Conservation (phyloP, 2,888 invertebrate species). For the Platycheirus rosarum region DNA sequence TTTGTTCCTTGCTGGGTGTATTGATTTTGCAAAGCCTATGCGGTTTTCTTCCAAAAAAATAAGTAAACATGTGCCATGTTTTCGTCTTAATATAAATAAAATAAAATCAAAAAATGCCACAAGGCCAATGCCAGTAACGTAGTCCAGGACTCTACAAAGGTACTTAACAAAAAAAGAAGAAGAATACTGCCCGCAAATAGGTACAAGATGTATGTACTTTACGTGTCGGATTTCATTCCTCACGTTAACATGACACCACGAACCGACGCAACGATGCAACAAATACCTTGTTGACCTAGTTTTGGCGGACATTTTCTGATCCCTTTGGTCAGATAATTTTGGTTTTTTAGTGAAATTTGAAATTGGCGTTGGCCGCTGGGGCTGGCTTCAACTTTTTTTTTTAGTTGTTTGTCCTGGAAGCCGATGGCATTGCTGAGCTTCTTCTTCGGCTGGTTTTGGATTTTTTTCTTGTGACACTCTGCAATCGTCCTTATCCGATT, state of each 20-base stretch:
- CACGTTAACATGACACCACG: slow-evolving; percentile 71
- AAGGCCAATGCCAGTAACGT: slow-evolving; percentile 60
- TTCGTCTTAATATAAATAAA: no score
- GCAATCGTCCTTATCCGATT: slow-evolving; percentile 60
- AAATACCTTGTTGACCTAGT: slow-evolving; percentile 70
- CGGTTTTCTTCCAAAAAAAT: no score
- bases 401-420: slow-evolving; percentile 29
- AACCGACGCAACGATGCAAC: slow-evolving; percentile 12
- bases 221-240: slow-evolving; percentile 73
- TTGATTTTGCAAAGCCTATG: no score
- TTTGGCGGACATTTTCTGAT: slow-evolving; percentile 61
- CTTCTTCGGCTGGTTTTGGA: neutral
- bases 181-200: slow-evolving; percentile 2
- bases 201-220: slow-evolving; percentile 1
- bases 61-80: no score
- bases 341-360: slow-evolving; percentile 65
- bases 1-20: no score
- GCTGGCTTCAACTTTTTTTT: slow-evolving; percentile 10
- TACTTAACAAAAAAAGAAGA: neutral
- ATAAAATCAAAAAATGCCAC: no score
- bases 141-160: slow-evolving; percentile 43
- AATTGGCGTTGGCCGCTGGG: slow-evolving; percentile 65
- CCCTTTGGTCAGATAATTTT: slow-evolving; percentile 61
- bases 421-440: slow-evolving; percentile 30
- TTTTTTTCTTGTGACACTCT: slow-evolving; percentile 41